Evolutionary conservation across 2,113 vertebrate genomes (phyloP).

Genomic region (Sceloporus tristichus): DNA sequence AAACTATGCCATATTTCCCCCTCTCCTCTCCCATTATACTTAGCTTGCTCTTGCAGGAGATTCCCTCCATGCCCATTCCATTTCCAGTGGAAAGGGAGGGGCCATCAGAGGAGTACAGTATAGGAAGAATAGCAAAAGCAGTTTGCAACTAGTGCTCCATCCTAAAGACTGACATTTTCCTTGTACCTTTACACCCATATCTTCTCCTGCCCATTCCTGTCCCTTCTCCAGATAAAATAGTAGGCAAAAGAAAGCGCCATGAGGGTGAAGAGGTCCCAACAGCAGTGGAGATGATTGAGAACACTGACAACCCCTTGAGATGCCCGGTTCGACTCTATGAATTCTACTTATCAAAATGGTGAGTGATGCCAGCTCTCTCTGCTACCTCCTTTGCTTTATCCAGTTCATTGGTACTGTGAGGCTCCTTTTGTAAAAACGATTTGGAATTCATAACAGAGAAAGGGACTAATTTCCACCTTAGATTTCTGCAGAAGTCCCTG

Average conservation of each 20-base stretch:
- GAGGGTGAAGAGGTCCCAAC: slow-evolving; percentile 83
- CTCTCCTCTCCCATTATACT: too few relatives aligned
- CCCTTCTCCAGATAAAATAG: slow-evolving; percentile 78
- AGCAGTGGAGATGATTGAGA: slow-evolving; percentile 94
- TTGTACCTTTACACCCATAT: background rate
- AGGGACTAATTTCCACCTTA: background rate
- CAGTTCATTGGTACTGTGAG: background rate
- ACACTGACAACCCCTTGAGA: slow-evolving; percentile 92
- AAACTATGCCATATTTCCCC: too few relatives aligned
- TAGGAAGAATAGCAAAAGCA: too few relatives aligned
- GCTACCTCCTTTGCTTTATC: background rate
- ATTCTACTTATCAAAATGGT: slow-evolving; percentile 99
- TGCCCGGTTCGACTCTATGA: slow-evolving; percentile 97
- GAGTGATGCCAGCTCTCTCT: slow-evolving; percentile 46
- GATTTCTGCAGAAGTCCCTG: too few relatives aligned
- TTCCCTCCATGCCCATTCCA: too few relatives aligned
- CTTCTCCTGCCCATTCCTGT: background rate
- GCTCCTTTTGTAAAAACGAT: background rate
- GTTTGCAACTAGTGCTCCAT: too few relatives aligned
- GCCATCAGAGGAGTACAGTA: background rate
- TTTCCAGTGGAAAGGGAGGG: too few relatives aligned
- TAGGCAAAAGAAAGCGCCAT: slow-evolving; percentile 87
- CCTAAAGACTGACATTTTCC: background rate
- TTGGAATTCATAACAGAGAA: background rate
- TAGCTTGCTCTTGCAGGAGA: too few relatives aligned